Conservation (phyloP, 2,113 vertebrate genomes). For the Zingel zingel region DNA sequence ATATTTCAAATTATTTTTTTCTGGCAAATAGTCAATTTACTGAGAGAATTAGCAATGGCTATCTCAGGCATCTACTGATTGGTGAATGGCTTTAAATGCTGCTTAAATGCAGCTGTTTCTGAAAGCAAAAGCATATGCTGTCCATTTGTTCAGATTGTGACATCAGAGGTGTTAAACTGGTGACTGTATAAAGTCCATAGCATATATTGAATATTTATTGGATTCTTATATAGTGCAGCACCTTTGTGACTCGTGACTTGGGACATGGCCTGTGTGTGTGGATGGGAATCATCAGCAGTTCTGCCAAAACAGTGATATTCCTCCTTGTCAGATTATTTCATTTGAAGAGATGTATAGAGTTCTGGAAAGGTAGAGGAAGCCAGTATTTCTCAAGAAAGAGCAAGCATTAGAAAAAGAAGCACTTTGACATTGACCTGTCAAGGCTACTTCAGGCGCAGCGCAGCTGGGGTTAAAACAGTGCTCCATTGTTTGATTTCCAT, state of each 20-base stretch:
- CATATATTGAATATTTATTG: neutral
- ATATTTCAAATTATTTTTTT: too few species aligned
- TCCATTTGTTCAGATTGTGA: neutral
- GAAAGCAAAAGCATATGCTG: neutral
- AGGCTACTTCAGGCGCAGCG: neutral
- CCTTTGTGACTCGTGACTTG: neutral
- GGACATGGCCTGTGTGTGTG: neutral
- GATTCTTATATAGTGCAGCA: neutral
- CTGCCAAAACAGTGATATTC: neutral
- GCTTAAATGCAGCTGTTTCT: neutral
- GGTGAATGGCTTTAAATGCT: neutral
- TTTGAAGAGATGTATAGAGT: neutral
- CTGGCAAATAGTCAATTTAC: too few species aligned
- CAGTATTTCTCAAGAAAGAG: neutral
- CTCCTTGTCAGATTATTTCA: neutral
- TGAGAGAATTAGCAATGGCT: too few species aligned
- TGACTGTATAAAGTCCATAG: neutral
- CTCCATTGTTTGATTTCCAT: neutral
- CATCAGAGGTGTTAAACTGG: neutral
- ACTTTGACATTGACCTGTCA: neutral
- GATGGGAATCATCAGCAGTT: neutral
- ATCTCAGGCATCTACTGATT: neutral
- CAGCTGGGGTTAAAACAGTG: neutral
- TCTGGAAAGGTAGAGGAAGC: neutral
- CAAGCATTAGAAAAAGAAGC: neutral